These are phyloP conservation scores for Hyperoplus lanceolatus DNA, from an alignment of 2,797 vertebrate species.

Conservation along the genomic window DNA sequence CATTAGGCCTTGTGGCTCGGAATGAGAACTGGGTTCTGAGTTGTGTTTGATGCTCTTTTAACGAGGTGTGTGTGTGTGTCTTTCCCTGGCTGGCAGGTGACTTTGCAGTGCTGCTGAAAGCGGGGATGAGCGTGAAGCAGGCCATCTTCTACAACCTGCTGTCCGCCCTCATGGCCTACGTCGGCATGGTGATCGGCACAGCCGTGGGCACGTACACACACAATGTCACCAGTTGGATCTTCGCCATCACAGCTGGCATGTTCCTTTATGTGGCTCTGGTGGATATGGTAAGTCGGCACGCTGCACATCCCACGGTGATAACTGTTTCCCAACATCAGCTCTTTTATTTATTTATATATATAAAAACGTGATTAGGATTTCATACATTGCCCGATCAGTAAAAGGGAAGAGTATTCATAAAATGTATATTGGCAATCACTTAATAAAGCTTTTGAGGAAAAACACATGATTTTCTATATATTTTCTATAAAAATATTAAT, in stretches of 20 bases:
- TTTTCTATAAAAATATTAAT: no score
- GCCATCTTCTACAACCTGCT: constrained; percentile 97
- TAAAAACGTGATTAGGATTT: no score
- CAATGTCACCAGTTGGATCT: constrained; percentile 97
- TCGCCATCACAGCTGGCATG: constrained; percentile 98
- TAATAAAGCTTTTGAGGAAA: no score
- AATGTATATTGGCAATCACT: no score
- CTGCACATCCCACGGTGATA: constrained; percentile 4
- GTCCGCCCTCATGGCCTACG: constrained; percentile 97
- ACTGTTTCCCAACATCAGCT: constrained; percentile 21
- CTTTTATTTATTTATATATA: no score
- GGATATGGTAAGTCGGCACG: constrained; percentile 91
- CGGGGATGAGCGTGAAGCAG: constrained; percentile 97
- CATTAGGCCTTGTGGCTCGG: neutral
- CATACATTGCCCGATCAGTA: no score
- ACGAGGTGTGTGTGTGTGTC: constrained; percentile 3
- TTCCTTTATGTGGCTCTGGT: constrained; percentile 98
- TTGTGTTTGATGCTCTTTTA: constrained; percentile 12
- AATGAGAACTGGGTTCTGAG: neutral
- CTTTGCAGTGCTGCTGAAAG: constrained; percentile 98
- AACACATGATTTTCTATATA: no score
- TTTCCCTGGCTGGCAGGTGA: constrained; percentile 86
- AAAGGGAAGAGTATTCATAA: no score
- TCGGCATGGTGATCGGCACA: constrained; percentile 96
- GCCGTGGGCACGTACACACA: constrained; percentile 96